phyloP scores from a whole-genome alignment of 2,113 vertebrate genomes.

The Gymnorhina tibicen region DNA sequence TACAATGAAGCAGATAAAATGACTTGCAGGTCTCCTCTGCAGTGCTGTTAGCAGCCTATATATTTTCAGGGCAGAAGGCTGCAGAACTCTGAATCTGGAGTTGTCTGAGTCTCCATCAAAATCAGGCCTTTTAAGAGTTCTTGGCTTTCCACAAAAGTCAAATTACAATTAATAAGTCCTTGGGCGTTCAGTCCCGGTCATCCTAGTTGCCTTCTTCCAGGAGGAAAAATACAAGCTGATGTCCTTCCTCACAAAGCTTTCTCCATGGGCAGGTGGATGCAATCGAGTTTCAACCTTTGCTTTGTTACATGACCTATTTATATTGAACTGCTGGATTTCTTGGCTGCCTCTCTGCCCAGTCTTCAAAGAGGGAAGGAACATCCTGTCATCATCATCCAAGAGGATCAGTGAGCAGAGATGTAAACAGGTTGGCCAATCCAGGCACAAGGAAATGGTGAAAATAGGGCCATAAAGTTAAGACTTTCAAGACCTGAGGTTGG shows the following conservation, averaged over 20 bases:
- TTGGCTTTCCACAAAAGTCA: neutral
- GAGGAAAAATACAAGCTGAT: neutral
- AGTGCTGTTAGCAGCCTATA: neutral
- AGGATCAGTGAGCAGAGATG: neutral
- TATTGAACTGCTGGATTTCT: neutral
- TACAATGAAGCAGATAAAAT: neutral
- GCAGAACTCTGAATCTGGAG: neutral
- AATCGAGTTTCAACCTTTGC: neutral
- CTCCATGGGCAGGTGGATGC: neutral
- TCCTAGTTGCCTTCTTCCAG: neutral
- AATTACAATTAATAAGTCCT: neutral
- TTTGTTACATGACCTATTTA: neutral
- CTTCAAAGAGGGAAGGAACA: neutral
- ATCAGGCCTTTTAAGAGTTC: neutral
- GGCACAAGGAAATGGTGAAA: neutral
- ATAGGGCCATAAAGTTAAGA: neutral
- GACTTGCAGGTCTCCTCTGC: neutral
- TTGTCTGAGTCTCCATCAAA: neutral
- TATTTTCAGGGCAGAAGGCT: neutral
- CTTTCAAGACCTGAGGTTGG: neutral
- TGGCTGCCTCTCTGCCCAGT: neutral
- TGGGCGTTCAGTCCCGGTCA: neutral
- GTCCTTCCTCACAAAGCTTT: neutral
- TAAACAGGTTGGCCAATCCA: neutral
- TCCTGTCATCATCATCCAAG: neutral